These are phyloP conservation scores for Pionites leucogaster DNA, from an alignment of 2,113 vertebrate genomes.

Conservation along the genomic window DNA sequence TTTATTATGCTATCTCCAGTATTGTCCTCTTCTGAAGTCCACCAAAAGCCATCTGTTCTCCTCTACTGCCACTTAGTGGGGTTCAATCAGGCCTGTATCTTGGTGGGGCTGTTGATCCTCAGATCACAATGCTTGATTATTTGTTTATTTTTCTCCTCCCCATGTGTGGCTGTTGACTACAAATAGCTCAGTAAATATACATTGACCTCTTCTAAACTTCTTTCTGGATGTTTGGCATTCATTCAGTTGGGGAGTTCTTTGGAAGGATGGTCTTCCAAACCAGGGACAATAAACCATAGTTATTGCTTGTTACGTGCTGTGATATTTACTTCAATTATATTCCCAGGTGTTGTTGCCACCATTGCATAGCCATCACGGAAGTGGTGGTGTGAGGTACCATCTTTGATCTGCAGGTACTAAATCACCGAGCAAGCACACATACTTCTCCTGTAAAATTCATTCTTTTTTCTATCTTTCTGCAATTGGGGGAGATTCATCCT, in stretches of 20 bases:
- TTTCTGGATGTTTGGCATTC: background rate
- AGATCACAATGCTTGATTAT: background rate
- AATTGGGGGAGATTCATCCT: background rate
- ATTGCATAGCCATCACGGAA: background rate
- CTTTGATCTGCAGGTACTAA: background rate
- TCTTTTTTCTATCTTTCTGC: background rate
- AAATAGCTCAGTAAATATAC: background rate
- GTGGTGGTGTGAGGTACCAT: background rate
- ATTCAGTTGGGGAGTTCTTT: background rate
- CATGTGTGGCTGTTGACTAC: background rate
- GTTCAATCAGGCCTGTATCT: background rate
- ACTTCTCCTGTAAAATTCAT: background rate
- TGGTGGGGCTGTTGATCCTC: background rate
- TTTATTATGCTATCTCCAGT: background rate
- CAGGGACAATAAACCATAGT: background rate
- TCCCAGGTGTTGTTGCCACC: background rate
- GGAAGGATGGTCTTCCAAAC: background rate
- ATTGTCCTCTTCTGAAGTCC: background rate
- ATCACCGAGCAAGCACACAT: background rate
- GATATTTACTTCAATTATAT: background rate
- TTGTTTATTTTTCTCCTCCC: background rate
- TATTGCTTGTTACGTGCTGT: background rate
- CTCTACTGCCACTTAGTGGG: background rate
- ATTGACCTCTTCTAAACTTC: background rate
- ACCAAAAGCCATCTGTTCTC: background rate